Conservation (phyloP, 1,140 invertebrate genomes). For the Ostrea denselamellosa region DNA sequence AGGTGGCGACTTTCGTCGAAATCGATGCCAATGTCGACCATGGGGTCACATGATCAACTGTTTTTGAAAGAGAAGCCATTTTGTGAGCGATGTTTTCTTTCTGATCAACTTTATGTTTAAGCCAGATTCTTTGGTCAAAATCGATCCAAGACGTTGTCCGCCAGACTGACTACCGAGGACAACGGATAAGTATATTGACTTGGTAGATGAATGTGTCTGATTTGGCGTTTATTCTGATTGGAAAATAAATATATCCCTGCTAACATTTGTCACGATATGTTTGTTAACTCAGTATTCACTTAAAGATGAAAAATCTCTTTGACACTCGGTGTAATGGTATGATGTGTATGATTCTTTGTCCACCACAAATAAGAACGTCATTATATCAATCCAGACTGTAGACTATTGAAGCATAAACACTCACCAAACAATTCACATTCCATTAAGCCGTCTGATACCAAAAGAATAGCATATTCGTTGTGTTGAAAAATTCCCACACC, state of each 20-base stretch:
- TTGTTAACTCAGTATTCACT: not conserved
- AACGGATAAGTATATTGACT: not conserved
- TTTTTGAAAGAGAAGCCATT: not conserved
- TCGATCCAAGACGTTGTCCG: conserved; percentile 1
- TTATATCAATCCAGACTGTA: too few relatives aligned
- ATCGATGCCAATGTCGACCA: conserved; percentile 18
- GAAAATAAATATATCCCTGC: not conserved
- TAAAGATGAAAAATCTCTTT: not conserved
- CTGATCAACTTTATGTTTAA: not conserved
- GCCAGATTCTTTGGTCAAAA: not conserved
- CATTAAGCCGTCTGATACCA: too few relatives aligned
- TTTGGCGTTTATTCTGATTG: not conserved
- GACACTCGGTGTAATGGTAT: too few relatives aligned
- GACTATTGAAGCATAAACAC: too few relatives aligned
- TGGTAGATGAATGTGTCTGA: not conserved
- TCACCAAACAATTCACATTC: too few relatives aligned
- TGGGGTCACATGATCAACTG: not conserved
- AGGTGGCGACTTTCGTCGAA: conserved; percentile 19
- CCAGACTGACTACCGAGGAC: not conserved
- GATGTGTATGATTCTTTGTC: too few relatives aligned
- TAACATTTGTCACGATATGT: not conserved
- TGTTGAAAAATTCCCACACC: too few relatives aligned
- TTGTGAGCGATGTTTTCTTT: conserved; percentile 9
- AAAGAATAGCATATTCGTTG: too few relatives aligned
- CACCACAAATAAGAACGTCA: too few relatives aligned